Evolutionary conservation across 2,113 vertebrate species (phyloP).

Genomic region (Lethenteron reissneri): DNA sequence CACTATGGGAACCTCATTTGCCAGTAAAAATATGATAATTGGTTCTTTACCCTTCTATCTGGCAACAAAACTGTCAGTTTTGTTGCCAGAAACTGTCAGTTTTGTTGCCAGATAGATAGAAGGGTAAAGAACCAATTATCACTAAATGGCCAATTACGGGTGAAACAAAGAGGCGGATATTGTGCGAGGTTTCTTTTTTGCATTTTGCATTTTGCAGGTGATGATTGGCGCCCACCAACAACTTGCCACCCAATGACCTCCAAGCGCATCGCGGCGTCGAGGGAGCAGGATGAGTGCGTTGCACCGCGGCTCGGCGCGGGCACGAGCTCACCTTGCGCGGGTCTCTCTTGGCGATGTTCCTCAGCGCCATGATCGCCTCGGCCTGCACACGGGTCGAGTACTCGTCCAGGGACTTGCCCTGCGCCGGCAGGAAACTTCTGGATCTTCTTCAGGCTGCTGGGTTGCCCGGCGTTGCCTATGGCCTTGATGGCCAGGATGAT

Average conservation of each 20-base stretch:
- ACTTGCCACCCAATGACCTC: background rate
- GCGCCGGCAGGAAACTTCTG: constrained; percentile 33
- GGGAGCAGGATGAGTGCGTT: background rate
- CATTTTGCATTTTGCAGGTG: no score
- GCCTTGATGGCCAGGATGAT: constrained; percentile 39
- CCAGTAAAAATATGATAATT: no score
- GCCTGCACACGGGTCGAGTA: constrained; percentile 24
- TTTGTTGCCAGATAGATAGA: no score
- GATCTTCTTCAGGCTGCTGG: constrained; percentile 39
- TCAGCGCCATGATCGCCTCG: constrained; percentile 38
- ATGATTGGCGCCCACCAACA: background rate
- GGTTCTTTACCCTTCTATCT: no score
- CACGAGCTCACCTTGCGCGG: constrained; percentile 26
- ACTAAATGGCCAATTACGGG: no score
- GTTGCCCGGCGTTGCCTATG: constrained; percentile 46
- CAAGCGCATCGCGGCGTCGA: background rate
- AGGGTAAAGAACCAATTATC: no score
- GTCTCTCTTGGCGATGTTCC: constrained; percentile 33
- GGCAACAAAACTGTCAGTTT: no score
- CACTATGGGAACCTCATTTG: no score
- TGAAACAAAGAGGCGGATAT: no score
- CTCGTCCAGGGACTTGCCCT: constrained; percentile 21
- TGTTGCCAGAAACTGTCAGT: no score
- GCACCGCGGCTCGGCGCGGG: background rate
- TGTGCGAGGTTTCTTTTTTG: no score